Base-by-base conservation (phyloP, 2,888 invertebrate species). In the Drosophila subquinaria region DNA sequence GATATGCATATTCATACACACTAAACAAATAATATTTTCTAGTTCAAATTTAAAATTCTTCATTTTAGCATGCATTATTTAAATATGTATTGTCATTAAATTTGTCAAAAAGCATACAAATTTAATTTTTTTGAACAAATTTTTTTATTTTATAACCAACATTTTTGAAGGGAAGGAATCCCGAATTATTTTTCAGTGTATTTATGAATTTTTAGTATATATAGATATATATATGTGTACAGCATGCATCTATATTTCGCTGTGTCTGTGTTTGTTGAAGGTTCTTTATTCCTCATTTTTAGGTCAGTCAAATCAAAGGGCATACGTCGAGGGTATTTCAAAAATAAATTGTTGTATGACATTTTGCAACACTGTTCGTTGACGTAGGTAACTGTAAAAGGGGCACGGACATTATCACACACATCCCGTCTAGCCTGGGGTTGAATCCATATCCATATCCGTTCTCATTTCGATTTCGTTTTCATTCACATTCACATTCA, bases 231-330 rank as follows among this genome's bases (percentile, higher is more conserved):
- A 40, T 10, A 52, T 9, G 3, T 52, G 33, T 43, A 51, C 45
- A 42, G 35, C 38, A 13, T 69, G 43, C 48, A 38, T 61, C 53
- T 38, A 30, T 55, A 38, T n/a, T 17, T 23, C 23, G 35, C 55
- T 53, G 33, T 35, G 11, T 43, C 8, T 40, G 9, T 42, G 45
- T 30, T 53, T 66, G 17, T 35, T n/a, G n/a, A 38, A 4, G n/a
- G n/a, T n/a, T n/a, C n/a, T n/a, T n/a, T n/a, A n/a, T 8, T 30
- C 2, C 6, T 30, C 45, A 30, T 52, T 63, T 64, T 42, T 55
- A 63, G 73, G 79, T 73, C 79, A 71, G 70, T 68, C 66, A 64
- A 69, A 88, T 85, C 73, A 81, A 76, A 85, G 81, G 61, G 76
- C 69, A 47, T 17, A 23, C 23, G 20, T 23, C 23, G 13, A 33